Base-by-base conservation (phyloP, 2,797 vertebrate species). In the Pempheris klunzingeri region DNA sequence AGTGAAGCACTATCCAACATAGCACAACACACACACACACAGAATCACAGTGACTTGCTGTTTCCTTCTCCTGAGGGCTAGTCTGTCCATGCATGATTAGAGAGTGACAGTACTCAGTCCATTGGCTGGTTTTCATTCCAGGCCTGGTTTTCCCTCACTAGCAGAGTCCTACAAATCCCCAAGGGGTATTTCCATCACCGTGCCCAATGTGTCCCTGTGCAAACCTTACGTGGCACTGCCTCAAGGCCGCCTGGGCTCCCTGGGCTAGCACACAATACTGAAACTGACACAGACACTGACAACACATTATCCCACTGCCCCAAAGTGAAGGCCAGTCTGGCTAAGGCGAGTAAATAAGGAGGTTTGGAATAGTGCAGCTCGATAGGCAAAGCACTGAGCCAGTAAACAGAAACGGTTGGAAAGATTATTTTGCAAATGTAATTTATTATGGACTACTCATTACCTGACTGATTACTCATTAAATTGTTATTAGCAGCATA, bases 71-170 rank as follows among this genome's bases (percentile, higher is more conserved):
- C 91, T 93, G 68, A 9, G 87, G 92, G 90, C 84, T 82, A 43
- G 83, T 92, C 91, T 93, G 92, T 77, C 88, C 81, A 78, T 87
- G 84, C 82, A 85, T 66, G 92, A 93, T 94, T 93, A 92, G 77
- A 90, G 81, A 90, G 81, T 82, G 91, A 90, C 90, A 92, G 89
- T 87, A 80, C 88, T 92, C 91, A 46, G 87, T 91, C 92, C 87
- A 87, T 59, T 64, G 86, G 84, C 88, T 87, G 90, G 78, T 86
- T 89, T n/a, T 88, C 52, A 39, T 86, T 93, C 88, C 91, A 74
- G 81, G 80, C 71, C 77, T 72, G 78, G 10, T 78, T 75, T 77
- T 87, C 71, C 68, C 82, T 86, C 83, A 53, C 85, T 59, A 71
- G 80, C 87, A 80, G 76, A 85, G 76, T 79, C 83, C 83, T 81